A percentile compares a stretch with the other conserved stretches of the same genome.
Evolutionary conservation across 2,797 vertebrate genomes (phyloP).

Genomic region (Argentina silus): DNA sequence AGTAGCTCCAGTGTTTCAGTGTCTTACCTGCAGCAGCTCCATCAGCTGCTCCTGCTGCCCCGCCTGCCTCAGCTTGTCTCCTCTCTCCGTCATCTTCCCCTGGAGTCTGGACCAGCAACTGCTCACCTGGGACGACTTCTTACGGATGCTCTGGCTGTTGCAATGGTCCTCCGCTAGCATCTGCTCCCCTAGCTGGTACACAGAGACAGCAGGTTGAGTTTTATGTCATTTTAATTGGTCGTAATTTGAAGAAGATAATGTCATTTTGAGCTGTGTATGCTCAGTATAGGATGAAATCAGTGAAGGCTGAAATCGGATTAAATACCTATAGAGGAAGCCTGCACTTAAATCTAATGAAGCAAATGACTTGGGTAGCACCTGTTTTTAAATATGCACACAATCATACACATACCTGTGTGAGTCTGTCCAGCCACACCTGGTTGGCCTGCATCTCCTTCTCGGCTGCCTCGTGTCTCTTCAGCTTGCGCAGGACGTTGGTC

Average conservation of each 20-base stretch:
- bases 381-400: background rate
- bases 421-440: conserved; percentile 73
- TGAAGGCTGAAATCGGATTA: no score
- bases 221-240: background rate
- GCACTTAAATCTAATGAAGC: no score
- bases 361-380: no score
- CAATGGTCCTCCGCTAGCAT: conserved; percentile 73
- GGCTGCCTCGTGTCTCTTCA: conserved; percentile 83
- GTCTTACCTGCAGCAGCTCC: conserved; percentile 81
- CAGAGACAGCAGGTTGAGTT: conserved; percentile 10
- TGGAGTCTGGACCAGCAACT: conserved; percentile 82
- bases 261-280: no score
- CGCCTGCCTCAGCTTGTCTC: conserved; percentile 85
- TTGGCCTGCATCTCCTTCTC: conserved; percentile 86
- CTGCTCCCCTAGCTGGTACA: conserved; percentile 76
- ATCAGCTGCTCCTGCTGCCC: conserved; percentile 88
- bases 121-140: conserved; percentile 73
- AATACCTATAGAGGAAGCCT: no score
- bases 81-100: conserved; percentile 81
- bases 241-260: no score
- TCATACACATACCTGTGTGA: conserved; percentile 76
- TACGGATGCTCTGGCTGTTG: conserved; percentile 70
- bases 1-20: background rate
- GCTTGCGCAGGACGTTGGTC: conserved; percentile 80
- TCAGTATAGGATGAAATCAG: no score